Conservation (phyloP, 2,797 vertebrate genomes). For the Tragopan temminckii region DNA sequence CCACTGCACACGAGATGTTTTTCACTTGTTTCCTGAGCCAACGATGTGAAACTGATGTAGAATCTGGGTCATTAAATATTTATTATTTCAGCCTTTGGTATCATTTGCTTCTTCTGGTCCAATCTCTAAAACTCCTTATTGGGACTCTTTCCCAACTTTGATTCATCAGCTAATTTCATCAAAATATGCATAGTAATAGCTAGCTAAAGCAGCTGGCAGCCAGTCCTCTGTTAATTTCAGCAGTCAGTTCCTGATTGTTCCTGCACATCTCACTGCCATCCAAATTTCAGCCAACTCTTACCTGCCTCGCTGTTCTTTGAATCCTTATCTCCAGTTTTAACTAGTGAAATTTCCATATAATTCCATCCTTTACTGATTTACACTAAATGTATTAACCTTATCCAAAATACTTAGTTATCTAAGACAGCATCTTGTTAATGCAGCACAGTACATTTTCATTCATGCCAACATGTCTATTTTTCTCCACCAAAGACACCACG, state of each 20-base stretch:
- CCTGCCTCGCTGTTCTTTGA: not conserved
- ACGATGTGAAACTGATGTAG: not conserved
- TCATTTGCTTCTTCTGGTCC: not conserved
- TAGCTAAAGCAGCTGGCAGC: not conserved
- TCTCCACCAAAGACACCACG: not conserved
- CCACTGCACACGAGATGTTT: not conserved
- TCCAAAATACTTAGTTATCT: not conserved
- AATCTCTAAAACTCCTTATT: not conserved
- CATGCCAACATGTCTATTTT: not conserved
- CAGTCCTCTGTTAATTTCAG: not conserved
- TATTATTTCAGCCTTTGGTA: not conserved
- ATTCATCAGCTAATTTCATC: not conserved
- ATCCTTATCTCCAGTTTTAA: not conserved
- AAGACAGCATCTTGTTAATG: not conserved
- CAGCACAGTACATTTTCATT: not conserved
- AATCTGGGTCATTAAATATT: not conserved
- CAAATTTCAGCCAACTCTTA: not conserved
- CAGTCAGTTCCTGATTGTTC: not conserved
- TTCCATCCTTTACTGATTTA: not conserved
- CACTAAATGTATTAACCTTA: not conserved
- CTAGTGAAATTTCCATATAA: not conserved
- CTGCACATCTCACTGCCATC: not conserved
- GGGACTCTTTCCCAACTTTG: not conserved
- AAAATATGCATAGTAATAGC: not conserved
- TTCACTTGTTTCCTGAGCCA: not conserved